Evolutionary conservation across 2,888 invertebrate genomes (phyloP), one percentile per base, ranked within the genome.

Genomic region (Odontomyia ornata): DNA sequence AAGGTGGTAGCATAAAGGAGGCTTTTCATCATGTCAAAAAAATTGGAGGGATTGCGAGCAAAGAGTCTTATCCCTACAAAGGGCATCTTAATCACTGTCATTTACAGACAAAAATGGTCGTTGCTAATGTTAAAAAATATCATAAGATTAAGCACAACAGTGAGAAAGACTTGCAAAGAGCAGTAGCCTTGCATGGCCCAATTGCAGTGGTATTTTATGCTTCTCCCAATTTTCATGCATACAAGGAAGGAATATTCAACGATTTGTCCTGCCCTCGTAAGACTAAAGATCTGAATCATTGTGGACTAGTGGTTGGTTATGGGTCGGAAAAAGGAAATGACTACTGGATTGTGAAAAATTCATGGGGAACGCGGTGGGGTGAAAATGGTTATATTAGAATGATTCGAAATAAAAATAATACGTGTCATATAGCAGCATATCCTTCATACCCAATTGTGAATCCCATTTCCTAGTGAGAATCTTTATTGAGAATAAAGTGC

Each of bases 191-290:
- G 0, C 85, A 92, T 73, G 95, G 95, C 0, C 95, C 95, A 2
- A 88, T 95, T 72, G 90, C 93, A n/a, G 91, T 95, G 62, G 95
- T 93, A 82, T 95, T 95, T 84, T 95, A 96, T 88, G 95, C 95
- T 80, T 91, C 91, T 76, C 92, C 90, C 81, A n/a, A 43, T 21
- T 69, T 69, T 15, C 18, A 23, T 2, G 23, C 4, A 3, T 69
- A 69, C 46, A 21, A 1, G 1, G 11, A 46, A 13, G 69, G 69
- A 36, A 46, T 69, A 2, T 36, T 46, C 15, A 7, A 13, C 2
- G 46, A 46, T 1, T 1, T 18, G 3, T 28, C n/a, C 1, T 65
- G 65, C 21, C 3, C 36, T 5, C 5, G 36, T 36, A 9, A 36
- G 3, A 9, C 2, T 7, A 21, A 18, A 43, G 21, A 69, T 3